A percentile compares a stretch with the other conserved stretches of the same genome.
phyloP scores from a whole-genome alignment of 2,797 vertebrate genomes.

The Alosa sapidissima region DNA sequence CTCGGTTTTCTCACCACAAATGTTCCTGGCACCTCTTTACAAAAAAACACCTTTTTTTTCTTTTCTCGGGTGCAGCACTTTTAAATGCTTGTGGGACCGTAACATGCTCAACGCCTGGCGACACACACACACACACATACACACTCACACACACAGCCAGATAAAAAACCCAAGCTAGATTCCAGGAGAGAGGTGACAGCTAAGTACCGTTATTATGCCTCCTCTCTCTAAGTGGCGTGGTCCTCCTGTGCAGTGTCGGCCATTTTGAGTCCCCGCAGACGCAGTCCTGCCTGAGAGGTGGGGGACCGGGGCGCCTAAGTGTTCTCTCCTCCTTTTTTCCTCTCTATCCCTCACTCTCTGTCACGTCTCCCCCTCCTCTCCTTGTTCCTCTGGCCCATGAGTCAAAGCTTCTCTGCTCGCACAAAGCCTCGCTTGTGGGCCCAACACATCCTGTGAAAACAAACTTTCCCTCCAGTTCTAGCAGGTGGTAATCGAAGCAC shows the following conservation, averaged over 20 bases:
- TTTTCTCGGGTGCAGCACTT: neutral
- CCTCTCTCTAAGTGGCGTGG: neutral
- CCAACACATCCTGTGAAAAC: constrained; percentile 9
- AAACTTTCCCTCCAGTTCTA: constrained; percentile 3
- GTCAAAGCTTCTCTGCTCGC: neutral
- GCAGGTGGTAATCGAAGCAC: neutral
- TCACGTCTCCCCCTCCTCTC: neutral
- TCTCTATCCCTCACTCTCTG: neutral
- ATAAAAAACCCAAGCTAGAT: neutral
- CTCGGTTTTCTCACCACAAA: constrained; percentile 53
- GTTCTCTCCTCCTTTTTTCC: neutral
- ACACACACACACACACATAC: neutral
- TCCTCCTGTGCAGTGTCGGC: neutral
- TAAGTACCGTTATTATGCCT: neutral
- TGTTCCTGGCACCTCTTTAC: constrained; percentile 58
- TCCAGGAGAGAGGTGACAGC: constrained; percentile 9
- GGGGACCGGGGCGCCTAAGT: neutral
- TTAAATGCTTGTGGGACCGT: neutral
- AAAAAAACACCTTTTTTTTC: constrained; percentile 35
- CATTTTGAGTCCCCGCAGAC: neutral
- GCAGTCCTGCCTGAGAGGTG: neutral
- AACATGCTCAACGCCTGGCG: neutral
- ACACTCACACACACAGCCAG: neutral
- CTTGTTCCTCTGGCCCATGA: neutral
- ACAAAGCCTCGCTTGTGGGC: neutral